Evolutionary conservation across 30 jellyfish, hydroid and myxozoan species (phyloP), one percentile per base, ranked within the genome.

Genomic region (Morbakka virulenta): DNA sequence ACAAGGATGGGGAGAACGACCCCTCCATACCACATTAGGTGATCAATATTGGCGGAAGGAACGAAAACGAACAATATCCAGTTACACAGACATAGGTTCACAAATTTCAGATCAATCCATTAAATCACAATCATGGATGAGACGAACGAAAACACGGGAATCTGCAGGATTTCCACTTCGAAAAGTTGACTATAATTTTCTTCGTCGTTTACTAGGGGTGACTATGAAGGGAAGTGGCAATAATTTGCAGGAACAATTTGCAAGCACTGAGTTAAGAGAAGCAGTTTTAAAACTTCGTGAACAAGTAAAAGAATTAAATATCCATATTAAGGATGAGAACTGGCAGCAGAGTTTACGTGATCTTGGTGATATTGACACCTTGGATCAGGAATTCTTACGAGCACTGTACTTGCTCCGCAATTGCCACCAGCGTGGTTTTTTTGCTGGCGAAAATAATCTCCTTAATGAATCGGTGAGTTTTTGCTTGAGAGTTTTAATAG

Each of bases 331-430:
- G 32, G 87, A 84, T 32, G 49, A 84, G 41, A 66, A 84, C 22
- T 84, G 95, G 95, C 32, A 52, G 75, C 67, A 74, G 64, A 71
- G 83, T 12, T 65, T 84, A 12, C 89, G 76, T 22, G 87, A 84
- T 51, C 57, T 84, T 2, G 95, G 95, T 52, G 89, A 84, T 47
- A 53, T 74, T 30, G 36, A 64, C n/a, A 79, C 64, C 26, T 72
- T 74, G 88, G 93, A 88, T 25, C 68, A 28, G 63, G 94, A 83
- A 29, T 74, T 89, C n/a, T 76, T 89, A 49, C 95, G 83, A 78
- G 94, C 96, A 9, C 36, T 89, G 69, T 89, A 76, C 89, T 51
- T 89, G 89, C 77, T 89, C 47, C 89, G 95, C 14, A 89, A 89
- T 75, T 95, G 95, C 0, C 71, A 89, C 81, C 73, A 70, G 48